Evolutionary conservation across 1,140 invertebrate genomes (phyloP), one percentile per base, ranked within the genome.

Genomic region (Oryzaephilus surinamensis): DNA sequence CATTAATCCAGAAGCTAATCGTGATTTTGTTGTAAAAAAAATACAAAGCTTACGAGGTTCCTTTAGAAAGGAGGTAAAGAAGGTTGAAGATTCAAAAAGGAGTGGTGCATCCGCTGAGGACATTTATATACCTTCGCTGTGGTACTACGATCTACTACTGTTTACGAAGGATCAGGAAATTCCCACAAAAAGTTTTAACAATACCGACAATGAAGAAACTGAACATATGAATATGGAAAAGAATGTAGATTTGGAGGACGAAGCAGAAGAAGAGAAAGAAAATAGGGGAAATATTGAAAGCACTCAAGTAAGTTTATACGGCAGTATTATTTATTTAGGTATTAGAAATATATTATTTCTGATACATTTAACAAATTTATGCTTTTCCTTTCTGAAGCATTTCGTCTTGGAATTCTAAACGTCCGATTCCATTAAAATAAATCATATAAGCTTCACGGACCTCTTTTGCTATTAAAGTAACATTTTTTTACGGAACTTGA

Each of bases 31-130:
- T 17, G 16, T 17, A 21, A 41, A 51, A n/a, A 59, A 60, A 29
- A 60, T 61, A 21, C 57, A 61, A 36, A 52, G 38, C 0, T 18
- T 60, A 8, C 40, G 57, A 5, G 52, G 50, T 8, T 46, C 45
- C 10, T 58, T 58, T 15, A 35, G 55, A 11, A 48, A 52, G 17
- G 57, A 61, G 24, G 11, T 45, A 28, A 54, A 58, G 45, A 64
- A 64, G 44, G 40, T 55, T 8, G 28, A 38, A 24, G 32, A 50
- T 0, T 49, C 46, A 8, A 34, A 27, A 28, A 35, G 30, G 36
- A 47, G 43, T 12, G 55, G 57, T 6, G 27, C 34, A 19, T 16
- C 14, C 2, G 23, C 27, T n/a, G 54, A 55, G 11, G 43, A 57
- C 6, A 24, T 50, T 13, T 60, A 60, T 38, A 35, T 14, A 32